Evolutionary conservation across 1,140 invertebrate species (phyloP), one percentile per base, ranked within the genome.

Genomic region (Drosophila lacteicornis): DNA sequence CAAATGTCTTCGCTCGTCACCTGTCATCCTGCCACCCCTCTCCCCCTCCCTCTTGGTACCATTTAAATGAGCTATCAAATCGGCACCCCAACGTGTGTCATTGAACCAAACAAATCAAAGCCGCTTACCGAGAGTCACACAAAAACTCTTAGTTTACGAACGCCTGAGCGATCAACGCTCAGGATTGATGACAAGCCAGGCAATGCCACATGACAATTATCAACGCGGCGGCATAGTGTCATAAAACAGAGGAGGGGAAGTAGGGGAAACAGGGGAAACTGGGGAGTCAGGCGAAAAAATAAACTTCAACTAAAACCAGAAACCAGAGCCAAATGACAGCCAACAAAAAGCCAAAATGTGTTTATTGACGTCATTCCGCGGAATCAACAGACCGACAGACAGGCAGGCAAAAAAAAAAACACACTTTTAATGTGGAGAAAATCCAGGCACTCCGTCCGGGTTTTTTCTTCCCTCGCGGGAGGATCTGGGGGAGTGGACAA

Each of bases 41-140:
- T 42, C 15, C 3, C 19, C 56, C 40, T 49, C 45, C 36, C n/a
- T 9, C 15, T 8, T 46, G 57, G 47, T 62, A 55, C 80, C 50
- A 88, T 88, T 87, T 88, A 84, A 88, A 88, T 87, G 68, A 87
- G 84, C 80, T 59, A 88, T 88, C 84, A 88, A 87, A 88, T 88
- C 77, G 75, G 80, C 84, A 88, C 84, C 77, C 71, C 71, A 66
- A 55, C 36, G 22, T 58, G 55, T 86, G 84, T 87, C 84, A 87
- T 88, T 87, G 84, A 87, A 87, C 83, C 59, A 88, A 40, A 47
- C 67, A 88, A 71, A 88, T 88, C 84, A 87, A 88, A 87, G 83
- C 84, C 73, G 77, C 84, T 87, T 88, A 88, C 51, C 68, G 61
- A 79, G 71, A 77, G 51, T 36, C 63, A 49, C 59, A 59, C 49